Percentiles rank a stretch among this genome's conserved stretches.
Conservation (phyloP, 1,140 invertebrate genomes). For the Notospermus geniculatus region DNA sequence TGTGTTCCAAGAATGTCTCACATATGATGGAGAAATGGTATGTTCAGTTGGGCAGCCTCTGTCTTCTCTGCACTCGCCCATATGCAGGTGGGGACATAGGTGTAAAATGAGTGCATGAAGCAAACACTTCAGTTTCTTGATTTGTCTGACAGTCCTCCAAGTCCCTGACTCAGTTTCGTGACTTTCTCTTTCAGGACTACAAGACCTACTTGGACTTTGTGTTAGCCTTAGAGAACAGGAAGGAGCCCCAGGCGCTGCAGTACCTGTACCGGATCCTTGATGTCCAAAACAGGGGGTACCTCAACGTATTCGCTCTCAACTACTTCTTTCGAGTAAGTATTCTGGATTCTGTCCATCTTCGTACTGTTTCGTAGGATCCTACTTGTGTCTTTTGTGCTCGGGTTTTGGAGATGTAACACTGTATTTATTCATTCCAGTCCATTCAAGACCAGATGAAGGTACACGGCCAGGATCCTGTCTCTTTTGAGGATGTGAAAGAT, state of each 20-base stretch:
- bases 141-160: no score
- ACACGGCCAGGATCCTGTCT: slow-evolving; percentile 80
- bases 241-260: slow-evolving; percentile 85
- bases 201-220: slow-evolving; percentile 96
- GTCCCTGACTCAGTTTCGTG: no score
- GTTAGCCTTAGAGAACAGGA: slow-evolving; percentile 86
- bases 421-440: no score
- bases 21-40: slow-evolving; percentile 91
- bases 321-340: slow-evolving; percentile 82
- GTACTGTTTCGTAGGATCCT: no score
- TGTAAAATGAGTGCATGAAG: no score
- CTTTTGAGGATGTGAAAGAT: slow-evolving; percentile 93
- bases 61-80: no score
- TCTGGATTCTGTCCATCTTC: no score
- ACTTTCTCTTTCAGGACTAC: slow-evolving; percentile 70
- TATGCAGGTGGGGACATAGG: no score
- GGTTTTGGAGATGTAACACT: no score
- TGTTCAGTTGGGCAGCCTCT: no score
- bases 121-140: no score
- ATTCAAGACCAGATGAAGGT: slow-evolving; percentile 86
- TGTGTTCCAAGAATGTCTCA: slow-evolving; percentile 92
- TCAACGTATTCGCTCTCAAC: slow-evolving; percentile 87
- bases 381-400: no score
- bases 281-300: slow-evolving; percentile 80
- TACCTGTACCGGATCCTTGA: slow-evolving; percentile 92